Evolutionary conservation across 2,888 invertebrate species (phyloP).

Genomic region (Panorpa germanica): DNA sequence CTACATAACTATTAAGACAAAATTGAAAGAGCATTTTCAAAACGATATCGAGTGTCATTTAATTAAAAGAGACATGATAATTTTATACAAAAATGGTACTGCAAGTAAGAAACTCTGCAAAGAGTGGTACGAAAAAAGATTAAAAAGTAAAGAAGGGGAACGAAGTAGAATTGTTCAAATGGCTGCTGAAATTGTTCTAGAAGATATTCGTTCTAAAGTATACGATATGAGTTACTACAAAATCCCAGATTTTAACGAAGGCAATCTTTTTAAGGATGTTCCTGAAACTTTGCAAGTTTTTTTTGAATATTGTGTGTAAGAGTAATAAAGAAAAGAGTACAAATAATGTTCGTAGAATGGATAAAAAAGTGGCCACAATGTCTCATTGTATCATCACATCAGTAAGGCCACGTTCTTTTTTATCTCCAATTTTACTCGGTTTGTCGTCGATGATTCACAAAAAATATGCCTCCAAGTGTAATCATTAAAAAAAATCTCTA

Average conservation of each 20-base stretch:
- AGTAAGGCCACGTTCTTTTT: conserved; percentile 17
- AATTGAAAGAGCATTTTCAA: conserved; percentile 15
- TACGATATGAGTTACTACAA: conserved; percentile 15
- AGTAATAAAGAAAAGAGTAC: conserved; percentile 12
- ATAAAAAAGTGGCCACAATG: conserved; percentile 12
- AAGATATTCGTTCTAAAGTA: conserved; percentile 16
- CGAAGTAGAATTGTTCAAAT: conserved; percentile 16
- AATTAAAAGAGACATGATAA: conserved; percentile 14
- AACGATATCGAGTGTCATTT: conserved; percentile 15
- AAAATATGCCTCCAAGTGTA: conserved; percentile 15
- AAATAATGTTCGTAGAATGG: conserved; percentile 11
- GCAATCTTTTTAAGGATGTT: conserved; percentile 14
- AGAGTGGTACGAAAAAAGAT: conserved; percentile 16
- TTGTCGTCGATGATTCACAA: conserved; percentile 15
- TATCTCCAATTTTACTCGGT: conserved; percentile 16
- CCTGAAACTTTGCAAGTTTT: conserved; percentile 15
- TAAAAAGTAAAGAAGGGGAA: conserved; percentile 15
- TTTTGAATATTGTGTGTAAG: conserved; percentile 12
- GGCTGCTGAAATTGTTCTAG: conserved; percentile 17
- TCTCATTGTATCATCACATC: conserved; percentile 14
- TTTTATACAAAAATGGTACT: conserved; percentile 15
- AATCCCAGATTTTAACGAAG: conserved; percentile 13
- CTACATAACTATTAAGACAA: conserved; percentile 13
- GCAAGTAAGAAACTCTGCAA: conserved; percentile 15
- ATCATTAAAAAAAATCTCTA: too few species aligned